phyloP scores from a whole-genome alignment of 2,797 vertebrate species.

The Leuciscus waleckii region DNA sequence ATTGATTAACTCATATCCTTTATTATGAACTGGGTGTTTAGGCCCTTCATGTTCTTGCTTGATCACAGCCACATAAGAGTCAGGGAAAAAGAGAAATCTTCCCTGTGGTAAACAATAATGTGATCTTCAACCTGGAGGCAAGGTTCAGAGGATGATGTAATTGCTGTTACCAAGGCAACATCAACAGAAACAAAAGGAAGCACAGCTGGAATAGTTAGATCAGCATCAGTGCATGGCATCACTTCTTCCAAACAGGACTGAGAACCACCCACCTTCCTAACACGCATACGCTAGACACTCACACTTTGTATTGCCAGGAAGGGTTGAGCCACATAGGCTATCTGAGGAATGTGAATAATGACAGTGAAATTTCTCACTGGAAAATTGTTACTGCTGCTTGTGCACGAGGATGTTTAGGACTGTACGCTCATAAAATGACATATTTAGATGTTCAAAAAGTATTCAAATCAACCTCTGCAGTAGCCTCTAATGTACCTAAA shows the following conservation, averaged over 20 bases:
- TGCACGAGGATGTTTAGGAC: background rate
- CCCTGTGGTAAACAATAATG: background rate
- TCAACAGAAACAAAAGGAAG: constrained; percentile 57
- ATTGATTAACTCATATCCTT: background rate
- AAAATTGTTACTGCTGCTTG: constrained; percentile 1
- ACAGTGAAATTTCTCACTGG: constrained; percentile 10
- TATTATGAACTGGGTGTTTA: background rate
- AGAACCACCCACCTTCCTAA: constrained; percentile 3
- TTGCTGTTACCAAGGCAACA: constrained; percentile 50
- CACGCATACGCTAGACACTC: background rate
- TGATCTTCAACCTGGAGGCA: constrained; percentile 1
- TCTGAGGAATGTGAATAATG: constrained; percentile 27
- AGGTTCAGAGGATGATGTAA: constrained; percentile 25
- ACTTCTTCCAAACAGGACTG: constrained; percentile 36
- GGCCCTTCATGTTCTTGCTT: constrained; percentile 1
- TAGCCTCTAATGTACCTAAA: background rate
- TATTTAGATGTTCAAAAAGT: background rate
- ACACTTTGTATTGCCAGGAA: constrained; percentile 10
- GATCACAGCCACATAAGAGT: background rate
- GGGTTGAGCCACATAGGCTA: background rate
- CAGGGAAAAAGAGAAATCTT: background rate
- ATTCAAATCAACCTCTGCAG: background rate
- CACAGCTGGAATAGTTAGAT: constrained; percentile 40
- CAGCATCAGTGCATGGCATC: constrained; percentile 34
- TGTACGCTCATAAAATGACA: background rate